Evolutionary conservation across 2,888 invertebrate genomes (phyloP), one percentile per base, ranked within the genome.

Genomic region (Xiphydria camelus): DNA sequence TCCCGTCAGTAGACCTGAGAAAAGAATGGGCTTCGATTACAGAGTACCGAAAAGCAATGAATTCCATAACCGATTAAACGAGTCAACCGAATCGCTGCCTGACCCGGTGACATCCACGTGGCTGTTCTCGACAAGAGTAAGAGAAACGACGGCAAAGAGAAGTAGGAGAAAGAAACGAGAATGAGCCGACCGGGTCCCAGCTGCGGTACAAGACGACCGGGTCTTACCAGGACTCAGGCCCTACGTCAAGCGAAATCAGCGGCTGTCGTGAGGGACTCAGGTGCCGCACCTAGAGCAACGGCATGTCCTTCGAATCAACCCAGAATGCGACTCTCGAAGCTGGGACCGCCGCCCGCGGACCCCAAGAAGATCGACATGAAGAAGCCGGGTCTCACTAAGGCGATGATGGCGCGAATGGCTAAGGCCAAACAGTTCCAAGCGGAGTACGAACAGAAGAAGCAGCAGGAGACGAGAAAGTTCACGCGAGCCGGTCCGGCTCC

Each of bases 401-500:
- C 71, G 1, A 69, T 71, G 70, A 4, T 59, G n/a, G 62, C 66
- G 17, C 62, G 65, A 19, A 17, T 66, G 12, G 61, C 67, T 41
- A 54, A 58, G 3, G 54, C 68, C 2, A 40, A 52, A 19, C 38
- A 47, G 29, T 14, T 54, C 0, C 51, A 45, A 7, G 60, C 63
- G 14, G 62, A 57, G n/a, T 35, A 61, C 1, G 46, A 41, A 5
- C 59, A 55, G 5, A 45, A 25, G 18, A 21, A 35, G 10, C 2
- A 4, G 1, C 10, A 44, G 1, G 60, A 62, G 1, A 52, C 32
- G 18, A 51, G 62, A 10, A 53, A 59, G 9, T n/a, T n/a, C n/a
- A n/a, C n/a, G n/a, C n/a, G n/a, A n/a, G n/a, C n/a, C n/a, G n/a
- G n/a, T n/a, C 26, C 45, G 2, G 55, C 59, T 0, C 63, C 70